A percentile compares a stretch with the other conserved stretches of the same genome.
phyloP scores from a whole-genome alignment of 1,140 invertebrate species.

The Zaprionus davidi region DNA sequence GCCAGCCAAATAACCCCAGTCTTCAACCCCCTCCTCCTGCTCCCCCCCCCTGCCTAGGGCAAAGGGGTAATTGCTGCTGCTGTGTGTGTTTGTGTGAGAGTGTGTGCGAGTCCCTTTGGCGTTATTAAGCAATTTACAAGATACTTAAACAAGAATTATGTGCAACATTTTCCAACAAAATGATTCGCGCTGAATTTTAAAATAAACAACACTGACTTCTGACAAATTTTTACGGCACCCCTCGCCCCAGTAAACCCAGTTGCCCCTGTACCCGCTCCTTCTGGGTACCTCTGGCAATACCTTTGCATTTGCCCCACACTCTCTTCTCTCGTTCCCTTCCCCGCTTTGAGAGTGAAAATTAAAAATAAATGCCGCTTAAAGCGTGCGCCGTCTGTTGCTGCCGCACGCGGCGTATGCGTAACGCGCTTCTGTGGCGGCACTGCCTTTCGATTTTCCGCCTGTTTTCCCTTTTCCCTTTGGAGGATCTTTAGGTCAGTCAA shows the following conservation, averaged over 20 bases:
- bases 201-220: conserved; percentile 81
- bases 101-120: conserved; percentile 69
- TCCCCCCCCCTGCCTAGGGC: not conserved
- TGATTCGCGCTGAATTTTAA: conserved; percentile 82
- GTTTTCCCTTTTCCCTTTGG: not conserved
- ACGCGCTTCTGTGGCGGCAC: conserved; percentile 9
- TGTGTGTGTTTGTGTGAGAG: conserved; percentile 30
- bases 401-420: conserved; percentile 30
- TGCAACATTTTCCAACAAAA: conserved; percentile 83
- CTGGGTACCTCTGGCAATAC: conserved; percentile 25
- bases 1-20: conserved; percentile 3
- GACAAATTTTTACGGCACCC: conserved; percentile 53
- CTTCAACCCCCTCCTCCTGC: not conserved
- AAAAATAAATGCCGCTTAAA: conserved; percentile 61
- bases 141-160: conserved; percentile 84
- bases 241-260: too few species aligned
- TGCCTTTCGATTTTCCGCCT: conserved; percentile 3
- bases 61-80: conserved; percentile 60
- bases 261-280: not conserved
- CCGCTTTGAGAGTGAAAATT: conserved; percentile 46
- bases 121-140: conserved; percentile 84
- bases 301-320: conserved; percentile 4
- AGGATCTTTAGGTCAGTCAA: not conserved
- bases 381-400: not conserved
- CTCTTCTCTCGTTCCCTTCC: not conserved